Base-by-base conservation (phyloP, 2,888 invertebrate genomes). In the Megastigmus dorsalis region DNA sequence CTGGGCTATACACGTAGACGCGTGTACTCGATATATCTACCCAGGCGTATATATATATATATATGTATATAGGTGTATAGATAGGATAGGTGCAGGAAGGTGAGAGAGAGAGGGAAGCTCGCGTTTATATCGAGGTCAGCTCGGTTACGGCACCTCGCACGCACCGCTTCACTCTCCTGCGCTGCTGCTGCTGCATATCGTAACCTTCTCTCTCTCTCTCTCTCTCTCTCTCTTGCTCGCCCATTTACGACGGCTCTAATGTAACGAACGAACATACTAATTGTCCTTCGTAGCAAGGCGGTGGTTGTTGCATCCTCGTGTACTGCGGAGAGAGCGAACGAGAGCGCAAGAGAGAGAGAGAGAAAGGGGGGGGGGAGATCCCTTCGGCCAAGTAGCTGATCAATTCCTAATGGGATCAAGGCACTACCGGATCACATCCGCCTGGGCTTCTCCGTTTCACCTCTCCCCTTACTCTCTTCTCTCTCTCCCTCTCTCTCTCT, bases 361-460 rank as follows among this genome's bases (percentile, higher is more conserved):
- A 45, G n/a, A n/a, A n/a, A 30, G n/a, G 28, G 18, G 43, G 4
- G 45, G 20, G 57, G 20, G 15, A 45, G 45, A 52, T 68, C 41
- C 55, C 62, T 59, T 54, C 63, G 33, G 38, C 77, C 26, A 69
- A 72, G 71, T 71, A 71, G 72, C 63, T 55, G 68, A 77, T 75
- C 65, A 72, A 75, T 77, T 77, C 38, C 55, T 71, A 72, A 77
- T 69, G 65, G 66, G 68, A 75, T 77, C 75, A 75, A 75, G 57
- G 41, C 65, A 65, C 63, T 66, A 52, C 33, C 50, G 52, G 52
- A 69, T 65, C 69, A 52, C 52, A 60, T 70, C 70, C 60, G 48
- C 28, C 52, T 33, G 41, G 41, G 70, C 65, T 63, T 68, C 41
- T 52, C 74, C 50, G 54, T 43, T 52, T 59, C 65, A n/a, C 15